Evolutionary conservation across 2,113 vertebrate genomes (phyloP).

Genomic region (Sclerurus mexicanus): DNA sequence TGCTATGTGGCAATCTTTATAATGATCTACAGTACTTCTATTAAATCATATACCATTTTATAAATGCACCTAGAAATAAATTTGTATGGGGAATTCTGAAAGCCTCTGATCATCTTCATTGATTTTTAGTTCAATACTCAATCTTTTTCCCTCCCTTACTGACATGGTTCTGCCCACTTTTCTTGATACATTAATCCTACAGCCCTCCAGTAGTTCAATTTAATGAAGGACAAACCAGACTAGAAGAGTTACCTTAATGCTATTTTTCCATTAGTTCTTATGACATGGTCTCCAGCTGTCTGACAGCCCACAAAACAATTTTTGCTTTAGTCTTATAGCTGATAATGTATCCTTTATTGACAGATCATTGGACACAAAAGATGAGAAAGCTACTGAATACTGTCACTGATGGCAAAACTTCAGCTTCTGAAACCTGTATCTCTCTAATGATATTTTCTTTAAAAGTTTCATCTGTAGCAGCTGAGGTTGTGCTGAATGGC

Average conservation of each 20-base stretch:
- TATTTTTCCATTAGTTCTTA: conserved; percentile 13
- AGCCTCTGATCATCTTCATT: conserved; percentile 1
- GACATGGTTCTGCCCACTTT: not conserved
- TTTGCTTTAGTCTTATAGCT: conserved; percentile 1
- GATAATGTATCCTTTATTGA: not conserved
- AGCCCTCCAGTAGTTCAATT: conserved; percentile 3
- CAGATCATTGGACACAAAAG: not conserved
- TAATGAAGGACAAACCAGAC: conserved; percentile 30
- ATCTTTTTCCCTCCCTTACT: not conserved
- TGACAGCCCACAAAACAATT: conserved; percentile 11
- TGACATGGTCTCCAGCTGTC: not conserved
- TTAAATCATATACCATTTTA: not conserved
- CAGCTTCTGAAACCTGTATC: not conserved
- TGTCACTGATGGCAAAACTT: not conserved
- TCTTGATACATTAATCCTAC: conserved; percentile 7
- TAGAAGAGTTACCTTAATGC: not conserved
- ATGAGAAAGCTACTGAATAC: not conserved
- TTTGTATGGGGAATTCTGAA: not conserved
- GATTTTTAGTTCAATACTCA: conserved; percentile 2
- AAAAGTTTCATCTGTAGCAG: not conserved
- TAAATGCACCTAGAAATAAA: not conserved
- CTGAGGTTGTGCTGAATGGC: not conserved
- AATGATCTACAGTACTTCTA: not conserved
- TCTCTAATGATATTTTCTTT: not conserved
- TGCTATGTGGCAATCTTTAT: not conserved